Percentiles rank a stretch among this genome's conserved stretches.
Evolutionary conservation across 2,113 vertebrate species (phyloP).

Genomic region (Boleophthalmus pectinirostris): DNA sequence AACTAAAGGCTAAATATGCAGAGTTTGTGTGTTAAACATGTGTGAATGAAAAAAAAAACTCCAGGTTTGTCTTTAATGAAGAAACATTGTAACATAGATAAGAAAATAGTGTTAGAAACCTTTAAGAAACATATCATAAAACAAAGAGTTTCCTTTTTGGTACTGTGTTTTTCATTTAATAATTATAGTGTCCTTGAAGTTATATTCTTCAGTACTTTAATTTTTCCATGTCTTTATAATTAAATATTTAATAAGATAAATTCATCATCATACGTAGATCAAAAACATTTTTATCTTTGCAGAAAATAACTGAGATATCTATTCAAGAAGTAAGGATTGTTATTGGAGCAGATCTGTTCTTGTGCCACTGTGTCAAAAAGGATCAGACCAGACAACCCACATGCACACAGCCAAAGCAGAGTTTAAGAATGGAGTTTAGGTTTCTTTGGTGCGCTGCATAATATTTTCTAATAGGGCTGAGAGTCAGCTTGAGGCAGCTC

Average conservation of each 20-base stretch:
- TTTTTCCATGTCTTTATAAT: not conserved
- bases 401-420: slow-evolving; percentile 69
- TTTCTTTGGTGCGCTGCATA: slow-evolving; percentile 73
- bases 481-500: slow-evolving; percentile 76
- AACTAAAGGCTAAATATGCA: too few relatives aligned
- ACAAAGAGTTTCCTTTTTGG: too few relatives aligned
- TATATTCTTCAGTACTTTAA: not conserved
- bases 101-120: too few relatives aligned
- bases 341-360: not conserved
- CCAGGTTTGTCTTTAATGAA: too few relatives aligned
- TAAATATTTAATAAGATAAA: not conserved
- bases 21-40: too few relatives aligned
- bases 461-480: slow-evolving; percentile 82
- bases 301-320: not conserved
- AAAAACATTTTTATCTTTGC: not conserved
- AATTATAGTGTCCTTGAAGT: too few relatives aligned
- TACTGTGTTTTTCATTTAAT: too few relatives aligned
- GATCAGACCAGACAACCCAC: slow-evolving; percentile 63
- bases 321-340: not conserved
- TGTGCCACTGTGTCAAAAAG: slow-evolving; percentile 43
- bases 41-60: too few relatives aligned
- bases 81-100: too few relatives aligned
- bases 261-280: too few relatives aligned
- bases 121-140: too few relatives aligned
- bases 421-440: slow-evolving; percentile 69